Evolutionary conservation across 2,797 vertebrate species (phyloP).

Genomic region (Falco concolor): DNA sequence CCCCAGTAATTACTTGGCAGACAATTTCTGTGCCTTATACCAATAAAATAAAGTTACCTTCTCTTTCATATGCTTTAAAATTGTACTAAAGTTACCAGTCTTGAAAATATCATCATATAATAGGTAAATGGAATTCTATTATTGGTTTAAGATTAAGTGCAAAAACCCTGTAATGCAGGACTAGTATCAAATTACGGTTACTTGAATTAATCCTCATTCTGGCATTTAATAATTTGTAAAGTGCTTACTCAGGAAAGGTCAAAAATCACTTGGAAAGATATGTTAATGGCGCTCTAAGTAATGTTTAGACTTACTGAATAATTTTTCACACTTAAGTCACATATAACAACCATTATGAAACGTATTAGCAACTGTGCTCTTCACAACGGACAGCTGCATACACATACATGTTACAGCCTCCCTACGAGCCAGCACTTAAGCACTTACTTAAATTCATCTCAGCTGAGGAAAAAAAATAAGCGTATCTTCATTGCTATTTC

Average conservation of each 20-base stretch:
- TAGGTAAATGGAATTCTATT: neutral
- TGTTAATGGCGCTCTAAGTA: constrained; percentile 64
- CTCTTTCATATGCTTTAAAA: neutral
- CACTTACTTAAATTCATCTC: neutral
- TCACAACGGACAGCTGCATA: neutral
- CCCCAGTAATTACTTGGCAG: neutral
- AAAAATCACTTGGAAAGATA: constrained; percentile 68
- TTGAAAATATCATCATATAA: neutral
- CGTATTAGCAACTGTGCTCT: neutral
- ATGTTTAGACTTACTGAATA: constrained; percentile 52
- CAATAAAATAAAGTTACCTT: neutral
- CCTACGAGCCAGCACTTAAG: neutral
- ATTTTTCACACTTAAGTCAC: constrained; percentile 63
- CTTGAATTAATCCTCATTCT: constrained; percentile 62
- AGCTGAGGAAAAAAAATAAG: neutral
- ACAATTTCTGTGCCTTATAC: neutral
- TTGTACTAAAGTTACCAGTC: neutral
- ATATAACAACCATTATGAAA: constrained; percentile 48
- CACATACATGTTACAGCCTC: neutral
- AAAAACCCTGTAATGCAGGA: constrained; percentile 16
- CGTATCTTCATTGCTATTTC: neutral
- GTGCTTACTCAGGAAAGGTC: constrained; percentile 69
- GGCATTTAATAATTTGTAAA: constrained; percentile 68
- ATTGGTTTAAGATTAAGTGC: neutral
- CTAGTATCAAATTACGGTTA: constrained; percentile 31